These are phyloP conservation scores for Microplitis mediator DNA, from an alignment of 1,140 invertebrate genomes.

Conservation along the genomic window DNA sequence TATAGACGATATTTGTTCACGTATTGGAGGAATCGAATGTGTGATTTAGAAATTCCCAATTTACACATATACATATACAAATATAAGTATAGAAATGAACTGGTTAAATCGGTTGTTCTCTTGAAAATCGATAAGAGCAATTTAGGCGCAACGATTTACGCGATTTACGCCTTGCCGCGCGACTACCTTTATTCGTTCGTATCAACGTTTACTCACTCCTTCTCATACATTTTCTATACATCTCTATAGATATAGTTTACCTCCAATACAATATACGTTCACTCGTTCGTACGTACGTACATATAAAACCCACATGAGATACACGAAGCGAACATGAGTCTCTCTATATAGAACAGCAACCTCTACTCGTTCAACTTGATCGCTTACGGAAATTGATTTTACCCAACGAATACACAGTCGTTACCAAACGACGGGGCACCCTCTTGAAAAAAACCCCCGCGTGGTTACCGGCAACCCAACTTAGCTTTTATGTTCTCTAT, in stretches of 20 bases:
- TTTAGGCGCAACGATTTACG: conserved; percentile 15
- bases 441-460: neutral
- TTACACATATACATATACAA: neutral
- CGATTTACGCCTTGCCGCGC: conserved; percentile 10
- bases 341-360: too few species aligned
- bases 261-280: too few species aligned
- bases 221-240: too few species aligned
- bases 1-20: conserved; percentile 9
- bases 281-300: too few species aligned
- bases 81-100: neutral
- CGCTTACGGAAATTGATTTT: conserved; percentile 16
- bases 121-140: conserved; percentile 21
- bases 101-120: conserved; percentile 6
- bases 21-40: neutral
- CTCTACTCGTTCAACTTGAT: conserved; percentile 1
- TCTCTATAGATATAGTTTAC: too few species aligned
- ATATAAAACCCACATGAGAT: neutral
- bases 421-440: neutral
- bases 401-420: neutral
- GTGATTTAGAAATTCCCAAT: conserved; percentile 8
- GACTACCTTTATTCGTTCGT: conserved; percentile 1
- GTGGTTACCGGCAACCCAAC: neutral
- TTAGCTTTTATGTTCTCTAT: too few species aligned
- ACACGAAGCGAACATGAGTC: conserved; percentile 1
- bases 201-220: too few species aligned